phyloP scores from a whole-genome alignment of 2,888 invertebrate genomes.

The Chrysodeixis includens region DNA sequence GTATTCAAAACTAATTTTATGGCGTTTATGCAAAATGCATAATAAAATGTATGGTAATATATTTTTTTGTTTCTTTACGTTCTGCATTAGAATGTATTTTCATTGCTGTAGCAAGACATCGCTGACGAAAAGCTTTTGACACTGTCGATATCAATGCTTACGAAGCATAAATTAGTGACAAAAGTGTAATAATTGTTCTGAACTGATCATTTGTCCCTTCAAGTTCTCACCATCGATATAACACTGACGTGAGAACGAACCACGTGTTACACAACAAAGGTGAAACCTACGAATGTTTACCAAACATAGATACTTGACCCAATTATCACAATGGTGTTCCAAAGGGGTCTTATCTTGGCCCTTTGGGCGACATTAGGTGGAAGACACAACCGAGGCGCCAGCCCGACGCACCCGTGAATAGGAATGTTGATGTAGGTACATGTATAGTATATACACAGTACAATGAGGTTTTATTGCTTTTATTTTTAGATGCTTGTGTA shows the following conservation, averaged over 20 bases:
- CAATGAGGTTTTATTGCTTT: constrained; percentile 19
- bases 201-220: background rate
- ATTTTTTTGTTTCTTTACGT: background rate
- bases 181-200: background rate
- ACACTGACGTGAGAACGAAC: background rate
- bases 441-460: constrained; percentile 44
- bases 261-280: constrained; percentile 31
- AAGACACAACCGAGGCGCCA: constrained; percentile 76
- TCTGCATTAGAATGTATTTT: background rate
- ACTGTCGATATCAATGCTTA: too few relatives aligned
- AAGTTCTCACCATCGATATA: background rate
- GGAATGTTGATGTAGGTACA: constrained; percentile 71
- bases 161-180: too few relatives aligned
- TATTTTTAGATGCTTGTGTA: constrained; percentile 22
- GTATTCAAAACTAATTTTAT: constrained; percentile 5
- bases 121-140: background rate
- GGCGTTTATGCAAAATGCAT: background rate
- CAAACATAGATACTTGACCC: constrained; percentile 46
- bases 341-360: constrained; percentile 35
- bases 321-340: constrained; percentile 48
- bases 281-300: constrained; percentile 34
- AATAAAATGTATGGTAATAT: background rate
- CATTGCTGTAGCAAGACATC: too few relatives aligned
- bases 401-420: constrained; percentile 67
- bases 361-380: constrained; percentile 57